Base-by-base conservation (phyloP, 2,888 invertebrate species). In the Notodonta dromedarius region DNA sequence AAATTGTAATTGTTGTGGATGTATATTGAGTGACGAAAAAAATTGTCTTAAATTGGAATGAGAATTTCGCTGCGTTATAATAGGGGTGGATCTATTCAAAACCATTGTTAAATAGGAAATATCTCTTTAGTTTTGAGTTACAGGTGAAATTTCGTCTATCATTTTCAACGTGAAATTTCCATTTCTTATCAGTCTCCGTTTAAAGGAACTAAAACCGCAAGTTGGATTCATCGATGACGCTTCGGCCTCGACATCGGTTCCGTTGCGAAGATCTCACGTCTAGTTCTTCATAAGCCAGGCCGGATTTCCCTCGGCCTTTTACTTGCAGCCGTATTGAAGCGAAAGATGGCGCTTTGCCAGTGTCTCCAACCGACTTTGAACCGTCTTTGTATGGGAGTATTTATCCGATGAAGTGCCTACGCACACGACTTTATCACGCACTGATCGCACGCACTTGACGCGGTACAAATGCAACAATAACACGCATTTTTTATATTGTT, bases 1-100 rank as follows among this genome's bases (percentile, higher is more conserved):
- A 76, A 70, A 68, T 74, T 74, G 63, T 70, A 67, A 74, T 77
- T 74, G 59, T 66, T 76, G 63, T 63, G 13, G 52, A 51, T 8
- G 51, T 4, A 50, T 42, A 9, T 42, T 5, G 5, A 9, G 9
- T 42, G 42, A 42, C 9, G 42, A 35, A 7, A 7, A 35, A 35
- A 35, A 35, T 35, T 0, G 8, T 8, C 42, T 12, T 11, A 11
- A 2, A 11, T 42, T 12, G 42, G 42, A 11, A 42, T 42, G 11
- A 42, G 42, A 8, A 42, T 3, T 11, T 11, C 42, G 11, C 42
- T 9, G 12, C 9, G 11, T 11, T 42, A 42, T 42, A 42, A 11
- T 9, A 9, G 7, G 1, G 2, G 8, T 42, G 11, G 11, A 42
- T 42, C 42, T 48, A 48, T 7, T 35, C 6, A 35, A 35, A 35